These are phyloP conservation scores for Miniopterus natalensis DNA, from an alignment of 2,113 vertebrate genomes.

Conservation along the genomic window DNA sequence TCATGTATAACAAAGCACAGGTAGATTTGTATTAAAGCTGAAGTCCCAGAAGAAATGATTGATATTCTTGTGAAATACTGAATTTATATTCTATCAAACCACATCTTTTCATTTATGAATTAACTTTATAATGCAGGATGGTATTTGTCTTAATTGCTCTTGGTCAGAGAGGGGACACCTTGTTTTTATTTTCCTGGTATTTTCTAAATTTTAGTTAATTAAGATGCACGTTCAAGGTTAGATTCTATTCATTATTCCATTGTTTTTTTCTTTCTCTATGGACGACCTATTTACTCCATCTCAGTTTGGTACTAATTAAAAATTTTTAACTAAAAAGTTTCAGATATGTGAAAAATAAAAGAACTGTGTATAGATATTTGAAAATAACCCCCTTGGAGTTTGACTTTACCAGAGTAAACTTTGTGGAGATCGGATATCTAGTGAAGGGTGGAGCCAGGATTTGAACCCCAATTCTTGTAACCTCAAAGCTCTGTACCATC, in stretches of 20 bases:
- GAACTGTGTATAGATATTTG: background rate
- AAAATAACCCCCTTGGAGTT: constrained; percentile 25
- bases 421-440: background rate
- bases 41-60: background rate
- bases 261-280: background rate
- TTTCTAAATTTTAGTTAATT: background rate
- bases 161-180: background rate
- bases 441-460: background rate
- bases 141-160: background rate
- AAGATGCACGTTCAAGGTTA: background rate
- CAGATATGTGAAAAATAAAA: background rate
- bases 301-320: background rate
- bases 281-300: background rate
- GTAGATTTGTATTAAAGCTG: background rate
- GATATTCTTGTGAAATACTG: background rate
- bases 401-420: constrained; percentile 41
- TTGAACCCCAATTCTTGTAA: background rate
- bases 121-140: background rate
- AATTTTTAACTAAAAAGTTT: background rate
- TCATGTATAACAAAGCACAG: background rate
- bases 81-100: background rate
- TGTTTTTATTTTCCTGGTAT: background rate
- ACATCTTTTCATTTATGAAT: background rate
- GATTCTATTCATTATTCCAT: background rate
- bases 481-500: background rate